Base-by-base conservation (phyloP, 2,113 vertebrate species). In the Australoheros scitulus region DNA sequence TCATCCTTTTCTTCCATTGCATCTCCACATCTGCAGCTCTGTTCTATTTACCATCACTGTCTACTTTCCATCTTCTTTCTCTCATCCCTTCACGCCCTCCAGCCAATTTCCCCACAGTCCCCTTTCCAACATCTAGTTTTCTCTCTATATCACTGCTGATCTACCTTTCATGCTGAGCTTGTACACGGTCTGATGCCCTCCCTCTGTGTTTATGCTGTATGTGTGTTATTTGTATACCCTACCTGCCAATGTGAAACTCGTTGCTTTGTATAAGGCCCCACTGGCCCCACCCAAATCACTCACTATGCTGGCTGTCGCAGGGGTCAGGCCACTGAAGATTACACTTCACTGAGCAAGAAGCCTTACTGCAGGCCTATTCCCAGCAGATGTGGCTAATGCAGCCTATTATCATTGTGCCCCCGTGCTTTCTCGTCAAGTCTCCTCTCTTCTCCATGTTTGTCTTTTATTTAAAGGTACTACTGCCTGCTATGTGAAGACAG, bases 201-300 rank as follows among this genome's bases (percentile, higher is more conserved):
- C 91, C 83, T 83, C 89, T 89, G 92, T 91, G 92, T 94, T 93
- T 94, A 88, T 93, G 87, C 88, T 88, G 87, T 64, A 87, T 92
- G 89, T 91, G 89, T 94, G 93, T 93, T 94, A 92, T 93, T 92
- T 93, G 92, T 93, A 92, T 92, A 90, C 82, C 86, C 82, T 79
- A 92, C 87, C 89, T 92, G 89, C 90, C 90, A 90, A 85, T 80
- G 84, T 81, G 80, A 89, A 89, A 91, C 89, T 79, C 82, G 60
- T 90, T 90, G 84, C 88, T 85, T 85, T 91, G 80, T 89, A 75
- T 80, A 84, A 80, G 85, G 87, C 82, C 85, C 78, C 59, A 59
- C 41, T 72, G 88, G 90, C 89, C 79, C 89, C 88, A 83, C 93
- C 92, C 93, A 91, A 92, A 91, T 89, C 89, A 87, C 86, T 92